Conservation (phyloP, 2,113 vertebrate genomes). For the Thalassoma bifasciatum region DNA sequence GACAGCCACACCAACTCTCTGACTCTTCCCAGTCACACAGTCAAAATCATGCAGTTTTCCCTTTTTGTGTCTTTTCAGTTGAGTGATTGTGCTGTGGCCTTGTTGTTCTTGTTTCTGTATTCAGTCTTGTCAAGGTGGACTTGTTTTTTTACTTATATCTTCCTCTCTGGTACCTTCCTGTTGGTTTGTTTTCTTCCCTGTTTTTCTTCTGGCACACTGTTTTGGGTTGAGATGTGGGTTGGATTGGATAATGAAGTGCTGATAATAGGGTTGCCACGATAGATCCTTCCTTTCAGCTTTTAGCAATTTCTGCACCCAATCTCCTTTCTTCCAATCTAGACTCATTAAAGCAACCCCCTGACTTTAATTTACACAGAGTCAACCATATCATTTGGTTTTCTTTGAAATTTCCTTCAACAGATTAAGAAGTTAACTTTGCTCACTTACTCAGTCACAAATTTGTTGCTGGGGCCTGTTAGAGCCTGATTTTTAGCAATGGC, state of each 20-base stretch:
- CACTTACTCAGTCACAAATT: slow-evolving; percentile 6
- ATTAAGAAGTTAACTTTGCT: slow-evolving; percentile 14
- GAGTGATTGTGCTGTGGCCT: slow-evolving; percentile 91
- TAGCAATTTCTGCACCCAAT: slow-evolving; percentile 18
- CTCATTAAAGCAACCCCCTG: slow-evolving; percentile 19
- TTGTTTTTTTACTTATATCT: slow-evolving; percentile 40
- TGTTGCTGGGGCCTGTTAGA: too few relatives aligned
- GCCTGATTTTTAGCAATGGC: too few relatives aligned
- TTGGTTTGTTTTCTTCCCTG: slow-evolving; percentile 79
- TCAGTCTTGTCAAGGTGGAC: slow-evolving; percentile 39
- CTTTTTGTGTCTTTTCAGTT: slow-evolving; percentile 79
- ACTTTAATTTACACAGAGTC: slow-evolving; percentile 21
- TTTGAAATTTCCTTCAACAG: slow-evolving; percentile 24
- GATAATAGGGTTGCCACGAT: slow-evolving; percentile 98
- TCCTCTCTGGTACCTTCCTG: slow-evolving; percentile 83
- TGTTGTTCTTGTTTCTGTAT: slow-evolving; percentile 60
- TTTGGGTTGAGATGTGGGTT: slow-evolving; percentile 91
- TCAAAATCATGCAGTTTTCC: slow-evolving; percentile 76
- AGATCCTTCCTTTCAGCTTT: slow-evolving; percentile 71
- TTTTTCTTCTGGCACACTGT: slow-evolving; percentile 68
- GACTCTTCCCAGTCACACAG: slow-evolving; percentile 55
- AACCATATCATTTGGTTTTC: slow-evolving; percentile 11
- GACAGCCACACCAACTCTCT: slow-evolving; percentile 85
- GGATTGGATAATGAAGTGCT: slow-evolving; percentile 96
- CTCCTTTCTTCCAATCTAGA: slow-evolving; percentile 26